phyloP scores from a whole-genome alignment of 1,140 invertebrate genomes.

The Anastatus disparis region DNA sequence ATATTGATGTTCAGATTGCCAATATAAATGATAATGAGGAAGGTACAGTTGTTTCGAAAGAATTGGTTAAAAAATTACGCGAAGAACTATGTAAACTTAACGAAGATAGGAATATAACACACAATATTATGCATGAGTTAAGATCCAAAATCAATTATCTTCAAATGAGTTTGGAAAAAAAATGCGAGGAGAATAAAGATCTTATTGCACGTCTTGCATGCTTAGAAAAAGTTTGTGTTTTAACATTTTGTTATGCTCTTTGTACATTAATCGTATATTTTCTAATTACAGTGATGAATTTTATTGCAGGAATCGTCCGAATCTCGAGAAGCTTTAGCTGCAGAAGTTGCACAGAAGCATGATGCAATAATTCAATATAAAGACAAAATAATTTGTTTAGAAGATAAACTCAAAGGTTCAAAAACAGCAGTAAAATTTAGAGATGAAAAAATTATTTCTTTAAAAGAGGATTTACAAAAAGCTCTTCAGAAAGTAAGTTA shows the following conservation, averaged over 20 bases:
- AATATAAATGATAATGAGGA: constrained; percentile 52
- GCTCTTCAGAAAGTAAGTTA: constrained; percentile 18
- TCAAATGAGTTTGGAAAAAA: constrained; percentile 50
- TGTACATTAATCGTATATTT: too few relatives aligned
- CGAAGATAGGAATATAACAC: constrained; percentile 43
- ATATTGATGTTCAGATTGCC: constrained; percentile 54
- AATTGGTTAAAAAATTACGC: constrained; percentile 47
- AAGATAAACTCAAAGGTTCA: constrained; percentile 63
- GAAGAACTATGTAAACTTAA: constrained; percentile 49
- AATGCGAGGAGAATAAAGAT: constrained; percentile 48
- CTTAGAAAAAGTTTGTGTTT: constrained; percentile 57
- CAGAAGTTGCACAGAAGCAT: constrained; percentile 67
- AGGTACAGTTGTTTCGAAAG: constrained; percentile 48
- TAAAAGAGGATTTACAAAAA: constrained; percentile 5
- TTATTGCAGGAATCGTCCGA: too few relatives aligned
- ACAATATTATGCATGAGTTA: constrained; percentile 45
- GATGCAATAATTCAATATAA: constrained; percentile 60
- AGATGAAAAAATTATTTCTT: constrained; percentile 67
- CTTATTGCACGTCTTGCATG: constrained; percentile 48
- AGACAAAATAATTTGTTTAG: constrained; percentile 59
- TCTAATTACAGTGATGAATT: too few relatives aligned
- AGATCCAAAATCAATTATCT: constrained; percentile 44
- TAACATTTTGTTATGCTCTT: not conserved
- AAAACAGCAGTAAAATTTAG: constrained; percentile 64
- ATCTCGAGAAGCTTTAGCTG: constrained; percentile 63